Percentiles rank a stretch among this genome's conserved stretches.
These are phyloP conservation scores for Stenichneumon culpator DNA, from an alignment of 2,888 invertebrate species.

Conservation along the genomic window DNA sequence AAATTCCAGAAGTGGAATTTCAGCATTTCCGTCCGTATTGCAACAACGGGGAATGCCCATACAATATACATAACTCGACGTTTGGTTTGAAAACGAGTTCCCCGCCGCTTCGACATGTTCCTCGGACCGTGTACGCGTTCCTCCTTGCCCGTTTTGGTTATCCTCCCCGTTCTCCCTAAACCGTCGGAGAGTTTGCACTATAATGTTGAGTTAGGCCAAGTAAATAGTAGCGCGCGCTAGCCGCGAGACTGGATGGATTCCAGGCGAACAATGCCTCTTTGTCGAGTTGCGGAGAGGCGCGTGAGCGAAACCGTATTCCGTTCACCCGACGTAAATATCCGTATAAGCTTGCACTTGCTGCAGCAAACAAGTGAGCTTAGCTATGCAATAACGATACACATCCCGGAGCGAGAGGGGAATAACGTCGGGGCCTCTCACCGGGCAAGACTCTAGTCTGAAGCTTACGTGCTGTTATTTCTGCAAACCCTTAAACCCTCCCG, in stretches of 20 bases:
- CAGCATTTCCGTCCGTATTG: slow-evolving; percentile 31
- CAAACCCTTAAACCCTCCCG: slow-evolving; percentile 10
- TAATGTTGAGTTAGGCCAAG: slow-evolving; percentile 81
- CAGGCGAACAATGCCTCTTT: slow-evolving; percentile 81
- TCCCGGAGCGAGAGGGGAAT: slow-evolving; percentile 35
- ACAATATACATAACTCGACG: slow-evolving; percentile 23
- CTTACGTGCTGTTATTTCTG: slow-evolving; percentile 38
- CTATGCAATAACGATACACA: slow-evolving; percentile 76
- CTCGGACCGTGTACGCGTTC: slow-evolving; percentile 14
- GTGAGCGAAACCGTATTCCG: slow-evolving; percentile 40
- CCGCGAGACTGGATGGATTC: slow-evolving; percentile 74
- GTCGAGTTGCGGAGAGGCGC: slow-evolving; percentile 69
- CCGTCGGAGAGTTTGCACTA: slow-evolving; percentile 61
- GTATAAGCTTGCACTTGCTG: slow-evolving; percentile 59
- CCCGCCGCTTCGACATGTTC: slow-evolving; percentile 42
- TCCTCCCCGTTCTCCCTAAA: neutral
- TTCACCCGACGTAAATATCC: slow-evolving; percentile 42
- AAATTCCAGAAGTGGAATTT: slow-evolving; percentile 46
- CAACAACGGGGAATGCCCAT: slow-evolving; percentile 11
- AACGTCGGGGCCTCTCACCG: slow-evolving; percentile 16
- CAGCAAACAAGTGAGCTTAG: slow-evolving; percentile 77
- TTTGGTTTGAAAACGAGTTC: slow-evolving; percentile 40
- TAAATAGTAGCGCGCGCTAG: slow-evolving; percentile 76
- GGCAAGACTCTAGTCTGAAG: slow-evolving; percentile 14
- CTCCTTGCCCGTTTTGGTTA: slow-evolving; percentile 15